These are phyloP conservation scores for Setophaga coronata DNA, from an alignment of 2,113 vertebrate species.

Conservation along the genomic window DNA sequence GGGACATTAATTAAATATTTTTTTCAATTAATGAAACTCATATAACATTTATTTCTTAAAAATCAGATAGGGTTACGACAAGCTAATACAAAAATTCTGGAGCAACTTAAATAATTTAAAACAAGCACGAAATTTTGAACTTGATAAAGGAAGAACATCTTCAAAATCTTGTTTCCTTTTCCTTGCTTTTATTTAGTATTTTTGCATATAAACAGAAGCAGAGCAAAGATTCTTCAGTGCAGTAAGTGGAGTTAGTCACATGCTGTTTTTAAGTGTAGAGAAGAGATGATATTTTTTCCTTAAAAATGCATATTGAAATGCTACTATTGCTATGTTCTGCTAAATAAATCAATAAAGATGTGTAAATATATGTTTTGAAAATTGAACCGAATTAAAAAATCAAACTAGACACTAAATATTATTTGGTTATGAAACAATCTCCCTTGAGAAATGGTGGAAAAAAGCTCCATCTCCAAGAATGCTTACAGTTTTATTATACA, in stretches of 20 bases:
- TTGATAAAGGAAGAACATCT: background rate
- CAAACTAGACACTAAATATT: background rate
- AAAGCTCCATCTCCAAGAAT: background rate
- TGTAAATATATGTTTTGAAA: background rate
- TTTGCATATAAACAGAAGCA: background rate
- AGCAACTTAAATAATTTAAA: background rate
- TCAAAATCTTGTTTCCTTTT: background rate
- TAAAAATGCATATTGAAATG: background rate
- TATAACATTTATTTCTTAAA: background rate
- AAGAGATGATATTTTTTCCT: background rate
- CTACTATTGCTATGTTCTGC: background rate
- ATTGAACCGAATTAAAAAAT: background rate
- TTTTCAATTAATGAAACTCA: background rate
- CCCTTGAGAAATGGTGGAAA: background rate
- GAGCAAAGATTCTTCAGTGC: background rate
- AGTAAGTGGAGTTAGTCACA: background rate
- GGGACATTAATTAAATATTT: background rate
- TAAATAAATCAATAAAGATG: background rate
- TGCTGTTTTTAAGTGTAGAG: background rate
- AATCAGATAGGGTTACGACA: background rate
- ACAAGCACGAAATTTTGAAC: background rate
- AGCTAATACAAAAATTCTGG: background rate
- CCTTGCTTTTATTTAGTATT: background rate
- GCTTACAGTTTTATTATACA: background rate
- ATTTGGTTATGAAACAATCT: background rate